These are phyloP conservation scores for Pemphredon lugubris DNA, from an alignment of 2,888 invertebrate genomes.

Conservation along the genomic window DNA sequence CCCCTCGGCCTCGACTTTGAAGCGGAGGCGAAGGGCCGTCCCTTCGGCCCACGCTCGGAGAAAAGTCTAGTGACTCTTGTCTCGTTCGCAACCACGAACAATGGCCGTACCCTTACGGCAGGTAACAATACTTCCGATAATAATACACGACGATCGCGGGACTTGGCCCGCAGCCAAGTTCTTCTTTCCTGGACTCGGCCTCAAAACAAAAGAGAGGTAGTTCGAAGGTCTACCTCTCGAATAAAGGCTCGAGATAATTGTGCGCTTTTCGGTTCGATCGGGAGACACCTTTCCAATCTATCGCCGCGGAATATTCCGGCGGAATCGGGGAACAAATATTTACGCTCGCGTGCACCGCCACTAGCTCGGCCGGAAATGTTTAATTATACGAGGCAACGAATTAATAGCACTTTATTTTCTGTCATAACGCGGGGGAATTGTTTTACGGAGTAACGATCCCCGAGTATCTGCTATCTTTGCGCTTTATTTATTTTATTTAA, in stretches of 20 bases:
- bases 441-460: too few species aligned
- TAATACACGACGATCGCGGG: slow-evolving; percentile 56
- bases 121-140: slow-evolving; percentile 64
- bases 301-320: too few species aligned
- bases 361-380: too few species aligned
- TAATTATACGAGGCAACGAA: too few species aligned
- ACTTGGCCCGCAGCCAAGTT: slow-evolving; percentile 51
- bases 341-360: too few species aligned
- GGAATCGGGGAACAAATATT: too few species aligned
- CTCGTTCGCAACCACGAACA: slow-evolving; percentile 38
- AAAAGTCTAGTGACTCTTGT: slow-evolving; percentile 29
- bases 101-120: slow-evolving; percentile 38
- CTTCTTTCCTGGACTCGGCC: slow-evolving; percentile 42
- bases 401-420: too few species aligned
- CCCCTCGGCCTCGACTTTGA: slow-evolving; percentile 29
- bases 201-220: slow-evolving; percentile 45
- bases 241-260: slow-evolving; percentile 32
- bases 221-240: slow-evolving; percentile 45
- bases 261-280: slow-evolving; percentile 11
- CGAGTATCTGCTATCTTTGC: too few species aligned
- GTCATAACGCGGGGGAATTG: too few species aligned
- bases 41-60: slow-evolving; percentile 15
- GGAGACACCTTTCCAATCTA: neutral
- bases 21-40: slow-evolving; percentile 11
- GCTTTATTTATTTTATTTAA: too few species aligned